Conservation (phyloP, 2,113 vertebrate genomes). For the Atherinomorus stipes region DNA sequence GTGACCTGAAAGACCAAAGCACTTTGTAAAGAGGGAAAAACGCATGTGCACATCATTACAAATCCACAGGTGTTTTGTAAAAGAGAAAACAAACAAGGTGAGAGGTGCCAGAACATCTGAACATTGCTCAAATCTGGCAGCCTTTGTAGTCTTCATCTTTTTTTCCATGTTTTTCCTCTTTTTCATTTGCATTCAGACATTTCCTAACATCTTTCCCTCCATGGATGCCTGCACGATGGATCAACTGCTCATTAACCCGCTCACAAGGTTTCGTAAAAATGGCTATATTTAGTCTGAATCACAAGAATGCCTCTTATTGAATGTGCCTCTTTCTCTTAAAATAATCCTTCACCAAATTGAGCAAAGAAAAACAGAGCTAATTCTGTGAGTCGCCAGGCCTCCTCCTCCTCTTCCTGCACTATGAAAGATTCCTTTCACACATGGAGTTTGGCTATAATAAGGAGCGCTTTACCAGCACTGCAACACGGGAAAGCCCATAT, state of each 20-base stretch:
- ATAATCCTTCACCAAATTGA: constrained; percentile 80
- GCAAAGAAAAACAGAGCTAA: constrained; percentile 82
- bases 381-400: constrained; percentile 75
- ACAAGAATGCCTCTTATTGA: constrained; percentile 75
- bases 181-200: constrained; percentile 38
- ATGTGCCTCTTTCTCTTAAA: constrained; percentile 75
- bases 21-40: constrained; percentile 44
- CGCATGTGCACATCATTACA: constrained; percentile 61
- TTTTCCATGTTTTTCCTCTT: neutral
- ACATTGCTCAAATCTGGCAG: constrained; percentile 42
- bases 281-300: constrained; percentile 68
- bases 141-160: constrained; percentile 33
- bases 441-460: constrained; percentile 66
- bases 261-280: constrained; percentile 43
- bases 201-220: constrained; percentile 20
- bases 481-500: constrained; percentile 68
- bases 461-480: constrained; percentile 42
- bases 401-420: constrained; percentile 76
- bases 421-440: constrained; percentile 83
- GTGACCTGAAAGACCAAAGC: constrained; percentile 48
- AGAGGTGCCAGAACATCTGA: constrained; percentile 59
- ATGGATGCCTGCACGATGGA: constrained; percentile 39
- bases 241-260: constrained; percentile 55
- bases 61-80: constrained; percentile 72
- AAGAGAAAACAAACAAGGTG: constrained; percentile 59